Base-by-base conservation (phyloP, 2,888 invertebrate species). In the Eupeodes latifasciatus region DNA sequence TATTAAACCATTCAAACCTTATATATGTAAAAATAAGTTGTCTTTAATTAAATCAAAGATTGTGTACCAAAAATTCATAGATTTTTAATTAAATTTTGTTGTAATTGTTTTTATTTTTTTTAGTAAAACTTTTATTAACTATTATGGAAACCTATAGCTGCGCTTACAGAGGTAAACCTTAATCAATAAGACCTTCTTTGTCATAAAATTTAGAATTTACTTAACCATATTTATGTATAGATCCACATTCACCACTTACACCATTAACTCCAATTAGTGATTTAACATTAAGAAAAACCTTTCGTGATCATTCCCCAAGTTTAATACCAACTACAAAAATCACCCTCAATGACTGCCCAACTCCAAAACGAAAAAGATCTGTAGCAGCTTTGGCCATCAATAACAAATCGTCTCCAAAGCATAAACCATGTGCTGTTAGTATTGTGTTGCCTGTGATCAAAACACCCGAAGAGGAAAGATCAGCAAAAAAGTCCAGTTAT, bases 291-390 rank as follows among this genome's bases (percentile, higher is more conserved):
- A 69, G 81, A 12, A 51, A 69, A 81, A 81, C 62, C 11, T 53
- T 88, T 12, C 88, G 81, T 6, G 88, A 85, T 81, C 88, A 88
- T 16, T 88, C 88, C 5, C 88, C 85, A 4, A 88, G 85, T 61
- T 75, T 88, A 0, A 62, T 88, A 47, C 85, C 88, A 59, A 81
- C 61, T 3, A 77, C 55, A 14, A 78, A 64, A 2, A 88, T 85
- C 7, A 53, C 75, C 0, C 74, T 85, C 2, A 77, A 69, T 5
- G 53, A 81, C 7, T 81, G 81, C 62, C 88, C 88, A 10, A 62
- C 74, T 6, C 81, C 81, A 12, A 81, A 81, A 69, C 47, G 59
- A 1, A 81, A 64, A n/a, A 74, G 75, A 5, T 27, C 81, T 1
- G 10, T 40, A 66, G 12, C 49, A 66, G 11, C 12, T 12, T 12